Percentiles rank a stretch among this genome's conserved stretches.
These are phyloP conservation scores for Thereuonema tuberculata DNA, from an alignment of 1,140 invertebrate genomes.

Conservation along the genomic window DNA sequence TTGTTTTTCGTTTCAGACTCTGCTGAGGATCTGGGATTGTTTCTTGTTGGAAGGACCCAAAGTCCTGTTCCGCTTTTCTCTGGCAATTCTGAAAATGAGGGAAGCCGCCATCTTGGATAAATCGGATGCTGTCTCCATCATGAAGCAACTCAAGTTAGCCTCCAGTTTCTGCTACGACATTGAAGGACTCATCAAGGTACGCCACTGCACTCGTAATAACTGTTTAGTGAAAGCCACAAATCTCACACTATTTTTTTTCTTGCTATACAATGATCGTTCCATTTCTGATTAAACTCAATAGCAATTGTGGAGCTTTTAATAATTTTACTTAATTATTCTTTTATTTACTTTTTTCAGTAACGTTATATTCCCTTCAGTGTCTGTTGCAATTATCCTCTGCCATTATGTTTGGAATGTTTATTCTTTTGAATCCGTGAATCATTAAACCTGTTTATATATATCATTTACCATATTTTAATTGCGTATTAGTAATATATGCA, in stretches of 20 bases:
- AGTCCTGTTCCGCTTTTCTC: constrained; percentile 29
- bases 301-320: background rate
- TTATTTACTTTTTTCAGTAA: background rate
- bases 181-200: constrained; percentile 36
- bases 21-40: constrained; percentile 38
- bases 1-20: constrained; percentile 30
- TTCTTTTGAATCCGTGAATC: too few relatives aligned
- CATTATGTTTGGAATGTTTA: too few relatives aligned
- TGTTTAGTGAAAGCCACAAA: constrained; percentile 1
- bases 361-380: too few relatives aligned
- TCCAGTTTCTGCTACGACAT: constrained; percentile 36
- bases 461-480: too few relatives aligned
- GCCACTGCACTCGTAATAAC: background rate
- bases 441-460: too few relatives aligned
- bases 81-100: constrained; percentile 31
- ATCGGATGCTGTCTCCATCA: constrained; percentile 35
- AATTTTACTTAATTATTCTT: background rate
- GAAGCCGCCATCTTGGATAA: constrained; percentile 33
- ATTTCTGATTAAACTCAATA: background rate
- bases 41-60: constrained; percentile 37
- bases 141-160: constrained; percentile 38
- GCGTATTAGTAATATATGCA: too few relatives aligned
- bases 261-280: background rate
- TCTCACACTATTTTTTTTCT: background rate
- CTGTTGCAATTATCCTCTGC: too few relatives aligned